These are phyloP conservation scores for Eucera pruinosa DNA, from an alignment of 2,888 invertebrate genomes.

Conservation along the genomic window DNA sequence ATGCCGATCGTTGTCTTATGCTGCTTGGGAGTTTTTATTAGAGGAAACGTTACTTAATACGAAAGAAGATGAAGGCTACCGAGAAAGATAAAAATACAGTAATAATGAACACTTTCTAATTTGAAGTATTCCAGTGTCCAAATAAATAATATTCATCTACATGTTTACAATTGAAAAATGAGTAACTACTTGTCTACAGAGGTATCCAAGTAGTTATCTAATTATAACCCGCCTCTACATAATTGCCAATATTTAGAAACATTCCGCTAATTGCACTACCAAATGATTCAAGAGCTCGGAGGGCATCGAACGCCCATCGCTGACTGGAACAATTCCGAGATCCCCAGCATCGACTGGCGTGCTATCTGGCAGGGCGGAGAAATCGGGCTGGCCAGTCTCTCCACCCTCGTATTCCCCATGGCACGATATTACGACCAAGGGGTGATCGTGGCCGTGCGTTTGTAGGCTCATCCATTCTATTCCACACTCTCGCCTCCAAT, in stretches of 20 bases:
- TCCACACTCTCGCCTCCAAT: slow-evolving; percentile 50
- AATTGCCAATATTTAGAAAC: background rate
- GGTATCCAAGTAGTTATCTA: background rate
- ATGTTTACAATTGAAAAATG: too few relatives aligned
- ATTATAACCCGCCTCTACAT: background rate
- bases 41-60: too few relatives aligned
- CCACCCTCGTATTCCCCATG: slow-evolving; percentile 51
- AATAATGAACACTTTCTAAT: too few relatives aligned
- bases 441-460: slow-evolving; percentile 63
- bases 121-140: too few relatives aligned
- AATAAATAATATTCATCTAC: too few relatives aligned
- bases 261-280: background rate
- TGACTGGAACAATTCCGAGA: slow-evolving; percentile 58
- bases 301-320: slow-evolving; percentile 30
- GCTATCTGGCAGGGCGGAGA: slow-evolving; percentile 56
- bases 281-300: slow-evolving; percentile 13
- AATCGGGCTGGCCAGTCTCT: slow-evolving; percentile 56
- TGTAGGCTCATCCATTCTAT: slow-evolving; percentile 70
- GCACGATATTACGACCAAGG: slow-evolving; percentile 67
- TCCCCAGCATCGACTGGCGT: slow-evolving; percentile 45
- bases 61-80: too few relatives aligned
- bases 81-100: too few relatives aligned
- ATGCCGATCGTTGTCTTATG: too few relatives aligned
- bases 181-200: too few relatives aligned
- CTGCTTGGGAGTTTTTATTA: too few relatives aligned